Conservation (phyloP, 2,113 vertebrate species). For the Anarhynchus alexandrinus region DNA sequence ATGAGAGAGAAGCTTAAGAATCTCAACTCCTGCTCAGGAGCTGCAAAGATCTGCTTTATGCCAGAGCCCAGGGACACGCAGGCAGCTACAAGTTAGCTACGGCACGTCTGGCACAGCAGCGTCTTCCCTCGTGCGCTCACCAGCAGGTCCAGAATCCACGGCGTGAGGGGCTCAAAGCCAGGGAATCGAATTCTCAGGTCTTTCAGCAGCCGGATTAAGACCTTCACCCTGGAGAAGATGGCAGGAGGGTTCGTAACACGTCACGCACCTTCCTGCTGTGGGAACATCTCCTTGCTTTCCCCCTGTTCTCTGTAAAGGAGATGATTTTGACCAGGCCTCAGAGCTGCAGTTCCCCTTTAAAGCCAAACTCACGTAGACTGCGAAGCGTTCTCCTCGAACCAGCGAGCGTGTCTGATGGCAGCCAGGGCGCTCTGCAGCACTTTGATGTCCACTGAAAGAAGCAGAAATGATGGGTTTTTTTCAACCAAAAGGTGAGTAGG, state of each 20-base stretch:
- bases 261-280: fast-evolving
- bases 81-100: not conserved
- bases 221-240: slow-evolving; percentile 83
- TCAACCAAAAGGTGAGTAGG: not conserved
- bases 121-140: slow-evolving; percentile 46
- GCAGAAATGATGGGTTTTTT: not conserved
- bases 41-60: no score
- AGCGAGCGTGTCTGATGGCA: slow-evolving; percentile 93
- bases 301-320: fast-evolving
- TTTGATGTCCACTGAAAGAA: slow-evolving; percentile 92
- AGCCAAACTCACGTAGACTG: slow-evolving; percentile 88
- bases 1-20: fast-evolving
- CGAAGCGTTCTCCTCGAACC: slow-evolving; percentile 98
- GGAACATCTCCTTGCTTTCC: fast-evolving
- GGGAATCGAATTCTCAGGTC: slow-evolving; percentile 90
- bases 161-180: slow-evolving; percentile 93
- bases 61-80: fast-evolving
- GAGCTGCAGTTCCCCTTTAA: fast-evolving
- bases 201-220: slow-evolving; percentile 92
- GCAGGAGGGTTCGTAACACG: fast-evolving
- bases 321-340: fast-evolving
- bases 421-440: slow-evolving; percentile 96
- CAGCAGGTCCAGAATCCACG: slow-evolving; percentile 96
- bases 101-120: fast-evolving
- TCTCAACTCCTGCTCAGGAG: fast-evolving